A percentile compares a stretch with the other conserved stretches of the same genome.
Conservation (phyloP, 2,797 vertebrate species). For the Alosa sapidissima region DNA sequence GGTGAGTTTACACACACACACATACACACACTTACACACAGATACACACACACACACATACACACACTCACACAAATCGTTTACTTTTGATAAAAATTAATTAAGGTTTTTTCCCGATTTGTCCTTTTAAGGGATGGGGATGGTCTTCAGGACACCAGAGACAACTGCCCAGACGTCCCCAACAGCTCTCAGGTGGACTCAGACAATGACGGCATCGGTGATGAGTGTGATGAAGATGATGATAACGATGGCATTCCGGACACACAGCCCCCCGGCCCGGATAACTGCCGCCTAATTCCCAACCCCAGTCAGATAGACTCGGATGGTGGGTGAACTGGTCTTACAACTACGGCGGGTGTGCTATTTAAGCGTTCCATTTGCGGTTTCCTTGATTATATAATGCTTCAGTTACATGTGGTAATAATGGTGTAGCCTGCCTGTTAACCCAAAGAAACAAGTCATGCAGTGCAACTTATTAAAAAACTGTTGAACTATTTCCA, state of each 20-base stretch:
- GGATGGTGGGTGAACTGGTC: conserved; percentile 70
- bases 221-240: conserved; percentile 91
- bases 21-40: neutral
- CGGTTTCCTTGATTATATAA: too few relatives aligned
- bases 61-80: neutral
- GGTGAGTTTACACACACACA: conserved; percentile 65
- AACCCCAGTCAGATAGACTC: conserved; percentile 96
- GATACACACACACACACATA: neutral
- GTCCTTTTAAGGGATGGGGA: conserved; percentile 82
- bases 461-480: neutral
- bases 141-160: conserved; percentile 91
- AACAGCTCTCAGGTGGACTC: conserved; percentile 97
- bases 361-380: too few relatives aligned
- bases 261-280: conserved; percentile 71
- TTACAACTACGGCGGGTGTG: neutral
- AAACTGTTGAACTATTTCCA: too few relatives aligned
- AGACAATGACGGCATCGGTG: conserved; percentile 89
- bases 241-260: conserved; percentile 92
- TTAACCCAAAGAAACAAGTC: neutral
- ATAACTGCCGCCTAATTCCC: conserved; percentile 90
- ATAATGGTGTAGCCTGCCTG: too few relatives aligned
- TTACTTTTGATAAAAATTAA: neutral
- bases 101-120: neutral
- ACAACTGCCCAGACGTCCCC: conserved; percentile 91
- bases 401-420: too few relatives aligned